Conservation (phyloP, 2,113 vertebrate genomes). For the Oreocharis arfaki region DNA sequence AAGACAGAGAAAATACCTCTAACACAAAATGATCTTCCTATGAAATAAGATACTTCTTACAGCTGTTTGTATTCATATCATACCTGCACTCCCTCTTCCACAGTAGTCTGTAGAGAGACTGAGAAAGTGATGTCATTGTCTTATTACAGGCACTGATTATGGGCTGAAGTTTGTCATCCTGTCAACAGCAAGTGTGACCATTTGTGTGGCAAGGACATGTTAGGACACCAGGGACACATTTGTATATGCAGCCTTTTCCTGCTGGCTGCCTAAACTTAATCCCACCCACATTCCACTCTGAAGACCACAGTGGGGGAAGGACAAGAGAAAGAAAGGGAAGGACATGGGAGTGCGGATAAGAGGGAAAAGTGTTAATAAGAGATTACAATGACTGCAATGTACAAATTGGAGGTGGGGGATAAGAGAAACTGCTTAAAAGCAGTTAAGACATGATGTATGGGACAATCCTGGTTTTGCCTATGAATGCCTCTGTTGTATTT, state of each 20-base stretch:
- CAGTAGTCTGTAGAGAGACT: not conserved
- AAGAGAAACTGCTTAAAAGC: not conserved
- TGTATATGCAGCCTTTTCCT: slow-evolving; percentile 50
- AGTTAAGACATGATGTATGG: not conserved
- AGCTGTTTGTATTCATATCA: not conserved
- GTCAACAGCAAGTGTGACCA: not conserved
- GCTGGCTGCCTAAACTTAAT: not conserved
- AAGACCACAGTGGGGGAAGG: not conserved
- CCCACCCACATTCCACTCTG: not conserved
- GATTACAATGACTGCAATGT: not conserved
- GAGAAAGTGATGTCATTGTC: not conserved
- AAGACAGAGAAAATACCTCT: not conserved
- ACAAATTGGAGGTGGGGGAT: not conserved
- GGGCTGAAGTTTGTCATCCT: slow-evolving; percentile 13
- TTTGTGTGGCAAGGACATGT: slow-evolving; percentile 17
- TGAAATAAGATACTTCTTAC: not conserved
- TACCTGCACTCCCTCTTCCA: not conserved
- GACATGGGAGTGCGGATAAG: not conserved
- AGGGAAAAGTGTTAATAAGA: not conserved
- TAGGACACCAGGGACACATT: slow-evolving; percentile 19
- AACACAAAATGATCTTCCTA: not conserved
- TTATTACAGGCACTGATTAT: not conserved
- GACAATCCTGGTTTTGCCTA: not conserved
- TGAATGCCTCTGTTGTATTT: not conserved
- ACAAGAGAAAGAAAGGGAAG: not conserved